Percentiles rank a stretch among this genome's conserved stretches.
phyloP scores from a whole-genome alignment of 2,797 vertebrate species.

The Ataeniobius toweri region DNA sequence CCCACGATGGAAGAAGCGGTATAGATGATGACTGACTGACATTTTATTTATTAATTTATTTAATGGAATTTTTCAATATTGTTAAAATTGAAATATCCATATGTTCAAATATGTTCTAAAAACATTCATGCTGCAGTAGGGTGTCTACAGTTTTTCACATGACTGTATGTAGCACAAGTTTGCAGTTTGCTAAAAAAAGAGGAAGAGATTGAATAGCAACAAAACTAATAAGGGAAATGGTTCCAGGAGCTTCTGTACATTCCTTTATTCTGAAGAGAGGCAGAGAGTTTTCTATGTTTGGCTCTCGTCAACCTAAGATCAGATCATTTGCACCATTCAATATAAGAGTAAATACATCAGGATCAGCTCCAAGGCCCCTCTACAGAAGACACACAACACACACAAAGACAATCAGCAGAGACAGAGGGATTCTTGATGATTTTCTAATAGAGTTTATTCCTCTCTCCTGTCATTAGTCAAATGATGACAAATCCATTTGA shows the following conservation, averaged over 20 bases:
- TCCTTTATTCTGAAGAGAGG: slow-evolving; percentile 57
- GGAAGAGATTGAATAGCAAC: slow-evolving; percentile 64
- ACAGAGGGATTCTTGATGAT: slow-evolving; percentile 72
- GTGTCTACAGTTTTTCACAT: not conserved
- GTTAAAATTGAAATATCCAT: not conserved
- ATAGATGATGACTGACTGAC: too few species aligned
- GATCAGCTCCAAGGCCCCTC: slow-evolving; percentile 60
- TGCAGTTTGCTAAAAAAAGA: slow-evolving; percentile 43
- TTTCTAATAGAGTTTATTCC: slow-evolving; percentile 76
- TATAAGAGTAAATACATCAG: slow-evolving; percentile 63
- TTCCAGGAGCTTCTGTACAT: slow-evolving; percentile 60
- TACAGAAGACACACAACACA: slow-evolving; percentile 56
- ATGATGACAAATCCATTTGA: slow-evolving; percentile 75
- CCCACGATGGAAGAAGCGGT: too few species aligned
- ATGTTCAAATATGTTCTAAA: not conserved
- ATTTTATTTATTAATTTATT: not conserved
- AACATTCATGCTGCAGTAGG: not conserved
- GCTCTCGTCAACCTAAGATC: slow-evolving; percentile 63
- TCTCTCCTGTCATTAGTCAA: slow-evolving; percentile 76
- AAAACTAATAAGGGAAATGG: slow-evolving; percentile 66
- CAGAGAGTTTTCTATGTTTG: slow-evolving; percentile 55
- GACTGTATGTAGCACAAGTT: slow-evolving; percentile 49
- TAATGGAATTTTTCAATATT: not conserved
- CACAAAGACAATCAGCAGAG: slow-evolving; percentile 57
- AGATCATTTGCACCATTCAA: slow-evolving; percentile 63